A percentile compares a stretch with the other conserved stretches of the same genome.
phyloP scores from a whole-genome alignment of 2,888 invertebrate species.

The Himalopsyche japonica region DNA sequence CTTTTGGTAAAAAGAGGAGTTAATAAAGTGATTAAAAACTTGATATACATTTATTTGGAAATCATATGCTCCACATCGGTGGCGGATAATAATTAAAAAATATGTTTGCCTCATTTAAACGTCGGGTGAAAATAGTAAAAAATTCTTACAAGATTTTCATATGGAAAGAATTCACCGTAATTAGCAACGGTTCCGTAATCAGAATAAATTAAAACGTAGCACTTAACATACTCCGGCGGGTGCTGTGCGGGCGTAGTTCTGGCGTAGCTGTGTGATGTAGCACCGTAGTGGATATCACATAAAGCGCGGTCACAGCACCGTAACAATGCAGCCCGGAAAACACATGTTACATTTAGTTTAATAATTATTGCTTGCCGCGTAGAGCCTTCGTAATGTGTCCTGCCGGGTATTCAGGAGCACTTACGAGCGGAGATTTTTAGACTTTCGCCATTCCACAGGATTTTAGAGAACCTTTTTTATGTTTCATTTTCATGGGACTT shows the following conservation, averaged over 20 bases:
- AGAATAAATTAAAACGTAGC: neutral
- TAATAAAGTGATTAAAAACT: no score
- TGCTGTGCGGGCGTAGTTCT: neutral
- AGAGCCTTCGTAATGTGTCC: neutral
- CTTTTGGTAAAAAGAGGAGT: no score
- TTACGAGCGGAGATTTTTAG: neutral
- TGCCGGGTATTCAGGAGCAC: neutral
- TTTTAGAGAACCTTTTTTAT: neutral
- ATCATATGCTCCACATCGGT: no score
- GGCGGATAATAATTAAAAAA: no score
- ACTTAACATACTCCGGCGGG: neutral
- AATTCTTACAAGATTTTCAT: neutral
- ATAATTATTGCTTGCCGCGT: constrained; percentile 8
- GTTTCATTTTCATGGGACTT: no score
- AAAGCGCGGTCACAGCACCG: constrained; percentile 26
- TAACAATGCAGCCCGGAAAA: constrained; percentile 57
- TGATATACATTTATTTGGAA: no score
- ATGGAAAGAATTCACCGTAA: neutral
- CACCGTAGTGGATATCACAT: neutral
- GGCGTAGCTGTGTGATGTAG: neutral
- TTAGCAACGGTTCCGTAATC: neutral
- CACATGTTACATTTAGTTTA: constrained; percentile 57
- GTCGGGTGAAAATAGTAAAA: neutral
- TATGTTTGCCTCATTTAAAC: no score
- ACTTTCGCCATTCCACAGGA: neutral